Percentiles rank a stretch among this genome's conserved stretches.
Conservation (phyloP, 2,888 invertebrate species). For the Agrochola litura region DNA sequence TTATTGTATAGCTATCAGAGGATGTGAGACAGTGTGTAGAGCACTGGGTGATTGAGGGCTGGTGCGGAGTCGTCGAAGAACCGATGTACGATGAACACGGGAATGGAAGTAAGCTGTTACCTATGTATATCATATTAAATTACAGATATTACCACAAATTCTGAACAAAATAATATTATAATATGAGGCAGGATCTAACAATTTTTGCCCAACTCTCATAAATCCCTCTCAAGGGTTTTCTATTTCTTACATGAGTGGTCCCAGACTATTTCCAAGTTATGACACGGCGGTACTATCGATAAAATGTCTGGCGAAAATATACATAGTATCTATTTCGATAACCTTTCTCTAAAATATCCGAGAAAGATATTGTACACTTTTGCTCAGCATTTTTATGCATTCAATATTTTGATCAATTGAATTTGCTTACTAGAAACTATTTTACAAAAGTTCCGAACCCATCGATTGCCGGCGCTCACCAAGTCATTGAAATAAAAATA, state of each 20-base stretch:
- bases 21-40: conserved; percentile 88
- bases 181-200: conserved; percentile 4
- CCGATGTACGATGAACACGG: conserved; percentile 85
- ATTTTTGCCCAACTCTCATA: conserved; percentile 26
- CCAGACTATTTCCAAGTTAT: conserved; percentile 40
- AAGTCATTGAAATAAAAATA: conserved; percentile 32
- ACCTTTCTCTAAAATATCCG: conserved; percentile 35
- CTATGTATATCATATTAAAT: not conserved
- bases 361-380: conserved; percentile 31
- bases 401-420: conserved; percentile 21
- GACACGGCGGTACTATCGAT: conserved; percentile 25
- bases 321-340: conserved; percentile 25
- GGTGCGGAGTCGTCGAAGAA: conserved; percentile 88
- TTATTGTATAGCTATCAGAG: conserved; percentile 82
- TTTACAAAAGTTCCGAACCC: not conserved
- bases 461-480: not conserved
- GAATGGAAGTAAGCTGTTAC: conserved; percentile 74
- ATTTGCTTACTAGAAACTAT: conserved; percentile 1
- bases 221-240: conserved; percentile 44
- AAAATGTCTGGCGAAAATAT: conserved; percentile 42
- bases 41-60: conserved; percentile 86
- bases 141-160: conserved; percentile 5
- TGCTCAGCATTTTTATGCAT: conserved; percentile 38
- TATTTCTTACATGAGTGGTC: conserved; percentile 53
- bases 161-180: conserved; percentile 21